phyloP scores from a whole-genome alignment of 2,888 invertebrate genomes.

The Lomographa bimaculata region DNA sequence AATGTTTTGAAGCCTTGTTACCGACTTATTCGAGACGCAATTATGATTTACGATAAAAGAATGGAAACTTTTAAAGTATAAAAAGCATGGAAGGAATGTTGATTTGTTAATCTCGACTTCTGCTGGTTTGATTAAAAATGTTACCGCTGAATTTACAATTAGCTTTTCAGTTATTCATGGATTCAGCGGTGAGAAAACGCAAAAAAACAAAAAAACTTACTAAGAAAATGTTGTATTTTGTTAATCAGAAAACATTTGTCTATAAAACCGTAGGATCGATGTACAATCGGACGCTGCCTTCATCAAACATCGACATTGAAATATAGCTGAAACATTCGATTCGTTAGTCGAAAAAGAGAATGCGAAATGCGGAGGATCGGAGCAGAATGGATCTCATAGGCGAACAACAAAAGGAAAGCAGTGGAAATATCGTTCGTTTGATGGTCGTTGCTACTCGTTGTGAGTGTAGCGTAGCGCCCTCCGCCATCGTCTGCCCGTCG shows the following conservation, averaged over 20 bases:
- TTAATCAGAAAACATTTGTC: slow-evolving; percentile 4
- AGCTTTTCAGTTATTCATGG: slow-evolving; percentile 20
- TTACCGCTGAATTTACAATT: slow-evolving; percentile 9
- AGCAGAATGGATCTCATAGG: slow-evolving; percentile 70
- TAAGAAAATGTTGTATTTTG: neutral
- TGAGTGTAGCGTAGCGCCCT: too few relatives aligned
- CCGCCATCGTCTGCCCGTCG: slow-evolving; percentile 36
- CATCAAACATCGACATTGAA: slow-evolving; percentile 57
- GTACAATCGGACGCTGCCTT: slow-evolving; percentile 36
- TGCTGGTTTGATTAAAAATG: slow-evolving; percentile 9
- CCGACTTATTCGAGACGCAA: slow-evolving; percentile 19
- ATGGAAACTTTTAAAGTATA: slow-evolving; percentile 8
- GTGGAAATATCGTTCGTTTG: slow-evolving; percentile 69
- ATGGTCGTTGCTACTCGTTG: slow-evolving; percentile 50
- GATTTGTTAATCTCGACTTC: slow-evolving; percentile 7
- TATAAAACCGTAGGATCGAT: slow-evolving; percentile 13
- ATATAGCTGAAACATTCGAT: slow-evolving; percentile 71
- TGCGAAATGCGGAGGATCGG: slow-evolving; percentile 67
- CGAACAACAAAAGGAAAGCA: slow-evolving; percentile 73
- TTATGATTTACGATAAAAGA: slow-evolving; percentile 11
- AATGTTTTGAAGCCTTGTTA: slow-evolving; percentile 17
- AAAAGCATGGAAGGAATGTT: slow-evolving; percentile 4
- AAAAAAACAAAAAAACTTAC: slow-evolving; percentile 2
- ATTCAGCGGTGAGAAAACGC: slow-evolving; percentile 19
- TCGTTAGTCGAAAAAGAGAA: slow-evolving; percentile 75